Conservation (phyloP, 1,140 invertebrate species). For the Microplitis demolitor region DNA sequence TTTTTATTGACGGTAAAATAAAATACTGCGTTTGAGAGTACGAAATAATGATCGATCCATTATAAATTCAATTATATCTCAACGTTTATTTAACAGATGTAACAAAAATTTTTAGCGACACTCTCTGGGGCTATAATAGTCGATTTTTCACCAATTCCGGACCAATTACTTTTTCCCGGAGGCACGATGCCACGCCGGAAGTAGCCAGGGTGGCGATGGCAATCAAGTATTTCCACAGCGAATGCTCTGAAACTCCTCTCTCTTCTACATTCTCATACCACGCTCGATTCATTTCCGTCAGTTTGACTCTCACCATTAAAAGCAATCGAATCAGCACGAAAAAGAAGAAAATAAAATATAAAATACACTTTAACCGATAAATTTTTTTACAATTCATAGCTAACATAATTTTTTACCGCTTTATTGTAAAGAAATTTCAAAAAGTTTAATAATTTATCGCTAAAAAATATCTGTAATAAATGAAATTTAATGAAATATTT, state of each 20-base stretch:
- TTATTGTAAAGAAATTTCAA: too few relatives aligned
- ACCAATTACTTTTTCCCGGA: constrained; percentile 27
- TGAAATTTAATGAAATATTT: too few relatives aligned
- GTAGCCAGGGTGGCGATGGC: neutral
- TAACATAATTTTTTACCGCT: too few relatives aligned
- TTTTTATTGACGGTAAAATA: too few relatives aligned
- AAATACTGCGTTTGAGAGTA: too few relatives aligned
- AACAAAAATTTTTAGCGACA: neutral
- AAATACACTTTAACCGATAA: neutral
- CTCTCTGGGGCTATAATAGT: neutral
- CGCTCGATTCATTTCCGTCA: constrained; percentile 45
- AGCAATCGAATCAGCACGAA: neutral
- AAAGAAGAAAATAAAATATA: neutral
- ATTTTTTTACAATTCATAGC: neutral
- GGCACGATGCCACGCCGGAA: neutral
- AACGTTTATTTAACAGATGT: neutral
- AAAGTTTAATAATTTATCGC: too few relatives aligned
- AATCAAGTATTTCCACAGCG: constrained; percentile 7
- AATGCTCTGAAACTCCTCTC: neutral
- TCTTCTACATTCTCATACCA: neutral
- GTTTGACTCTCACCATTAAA: constrained; percentile 28
- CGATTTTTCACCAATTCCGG: constrained; percentile 47
- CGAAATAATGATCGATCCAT: too few relatives aligned
- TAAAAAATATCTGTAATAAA: too few relatives aligned
- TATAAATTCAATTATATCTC: neutral